phyloP scores from a whole-genome alignment of 2,113 vertebrate species.

The Charina bottae region DNA sequence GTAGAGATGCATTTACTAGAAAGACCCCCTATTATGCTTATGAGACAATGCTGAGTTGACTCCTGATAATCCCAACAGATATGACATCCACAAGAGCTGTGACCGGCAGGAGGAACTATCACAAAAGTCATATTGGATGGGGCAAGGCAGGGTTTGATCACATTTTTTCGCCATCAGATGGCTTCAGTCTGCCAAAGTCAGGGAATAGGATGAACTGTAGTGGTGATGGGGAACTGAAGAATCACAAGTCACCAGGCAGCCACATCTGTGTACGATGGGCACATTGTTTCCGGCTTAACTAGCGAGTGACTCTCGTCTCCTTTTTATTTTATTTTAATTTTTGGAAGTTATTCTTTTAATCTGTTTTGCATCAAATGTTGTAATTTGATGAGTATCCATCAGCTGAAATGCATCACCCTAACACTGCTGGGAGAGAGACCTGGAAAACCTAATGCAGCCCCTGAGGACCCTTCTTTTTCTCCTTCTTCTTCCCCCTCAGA shows the following conservation, averaged over 20 bases:
- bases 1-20: too few relatives aligned
- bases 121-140: background rate
- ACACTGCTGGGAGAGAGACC: background rate
- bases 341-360: background rate
- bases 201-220: background rate
- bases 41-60: too few relatives aligned
- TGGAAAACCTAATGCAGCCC: background rate
- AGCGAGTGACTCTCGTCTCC: background rate
- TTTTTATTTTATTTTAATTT: background rate
- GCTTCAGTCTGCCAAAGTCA: too few relatives aligned
- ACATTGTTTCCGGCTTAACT: background rate
- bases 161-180: background rate
- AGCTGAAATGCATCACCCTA: background rate
- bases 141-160: background rate
- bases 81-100: background rate
- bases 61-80: too few relatives aligned
- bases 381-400: background rate
- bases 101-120: background rate
- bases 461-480: background rate
- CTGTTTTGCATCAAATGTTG: background rate
- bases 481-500: slow-evolving; percentile 40
- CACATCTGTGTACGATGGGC: background rate
- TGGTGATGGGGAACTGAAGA: background rate
- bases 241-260: background rate
- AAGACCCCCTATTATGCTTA: too few relatives aligned